These are phyloP conservation scores for Podiceps cristatus DNA, from an alignment of 2,113 vertebrate species.

Conservation along the genomic window DNA sequence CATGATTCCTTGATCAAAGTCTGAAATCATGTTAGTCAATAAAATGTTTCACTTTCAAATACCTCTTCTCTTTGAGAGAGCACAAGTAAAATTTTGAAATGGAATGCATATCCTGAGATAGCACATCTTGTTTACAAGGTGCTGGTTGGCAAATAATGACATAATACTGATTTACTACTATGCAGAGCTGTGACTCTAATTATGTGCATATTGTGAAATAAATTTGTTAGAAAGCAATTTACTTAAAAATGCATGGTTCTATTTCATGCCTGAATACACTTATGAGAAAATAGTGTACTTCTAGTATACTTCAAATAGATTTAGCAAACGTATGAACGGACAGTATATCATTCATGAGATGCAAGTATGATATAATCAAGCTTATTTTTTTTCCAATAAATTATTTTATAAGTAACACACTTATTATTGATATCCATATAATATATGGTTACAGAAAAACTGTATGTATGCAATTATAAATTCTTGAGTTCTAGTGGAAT, in stretches of 20 bases:
- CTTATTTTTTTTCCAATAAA: background rate
- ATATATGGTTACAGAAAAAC: background rate
- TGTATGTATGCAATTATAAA: background rate
- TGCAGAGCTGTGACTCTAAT: background rate
- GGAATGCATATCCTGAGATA: background rate
- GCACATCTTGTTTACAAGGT: conserved; percentile 21
- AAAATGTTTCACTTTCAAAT: conserved; percentile 22
- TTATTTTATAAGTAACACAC: background rate
- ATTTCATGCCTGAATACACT: conserved; percentile 42
- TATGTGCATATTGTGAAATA: conserved; percentile 31
- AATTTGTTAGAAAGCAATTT: conserved; percentile 49
- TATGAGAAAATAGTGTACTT: conserved; percentile 19
- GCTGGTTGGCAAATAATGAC: background rate
- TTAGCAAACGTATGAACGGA: background rate
- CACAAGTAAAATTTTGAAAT: background rate
- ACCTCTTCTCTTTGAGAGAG: background rate
- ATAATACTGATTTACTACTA: background rate
- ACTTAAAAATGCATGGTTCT: conserved; percentile 52
- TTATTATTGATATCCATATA: background rate
- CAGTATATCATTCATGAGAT: background rate
- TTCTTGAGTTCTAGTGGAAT: background rate
- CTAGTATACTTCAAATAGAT: conserved; percentile 10
- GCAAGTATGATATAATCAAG: background rate
- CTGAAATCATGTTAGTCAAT: background rate
- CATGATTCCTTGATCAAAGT: background rate